These are phyloP conservation scores for Arvicola amphibius DNA, from an alignment of 2,797 vertebrate species.

Conservation along the genomic window DNA sequence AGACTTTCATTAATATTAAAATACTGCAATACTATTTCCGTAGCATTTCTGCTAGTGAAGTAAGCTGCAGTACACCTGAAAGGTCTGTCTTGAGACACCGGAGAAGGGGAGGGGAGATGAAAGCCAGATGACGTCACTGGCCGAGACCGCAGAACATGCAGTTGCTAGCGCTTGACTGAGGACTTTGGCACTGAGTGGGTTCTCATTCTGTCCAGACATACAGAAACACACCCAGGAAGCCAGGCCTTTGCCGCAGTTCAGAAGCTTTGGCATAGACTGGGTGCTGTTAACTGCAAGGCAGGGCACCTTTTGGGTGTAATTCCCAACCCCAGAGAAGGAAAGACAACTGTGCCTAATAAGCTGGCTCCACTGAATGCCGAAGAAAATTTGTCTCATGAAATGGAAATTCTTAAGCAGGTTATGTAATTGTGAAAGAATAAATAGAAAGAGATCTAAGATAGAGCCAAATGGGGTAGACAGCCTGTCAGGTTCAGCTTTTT, in stretches of 20 bases:
- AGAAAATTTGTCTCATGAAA: slow-evolving; percentile 89
- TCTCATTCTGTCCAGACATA: slow-evolving; percentile 35
- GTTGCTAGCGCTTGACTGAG: neutral
- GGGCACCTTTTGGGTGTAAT: slow-evolving; percentile 50
- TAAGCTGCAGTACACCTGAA: neutral
- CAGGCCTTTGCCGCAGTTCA: neutral
- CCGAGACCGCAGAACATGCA: neutral
- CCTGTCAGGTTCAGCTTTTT: slow-evolving; percentile 22
- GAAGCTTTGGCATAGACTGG: slow-evolving; percentile 4
- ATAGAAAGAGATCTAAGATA: slow-evolving; percentile 81
- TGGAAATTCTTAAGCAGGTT: slow-evolving; percentile 92
- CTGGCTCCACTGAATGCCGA: slow-evolving; percentile 86
- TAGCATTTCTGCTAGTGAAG: neutral
- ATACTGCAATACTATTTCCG: neutral
- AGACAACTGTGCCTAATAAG: slow-evolving; percentile 86
- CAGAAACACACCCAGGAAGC: slow-evolving; percentile 22
- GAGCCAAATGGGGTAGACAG: slow-evolving; percentile 67
- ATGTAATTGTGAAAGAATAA: slow-evolving; percentile 84
- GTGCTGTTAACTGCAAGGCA: neutral
- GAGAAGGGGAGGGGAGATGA: neutral
- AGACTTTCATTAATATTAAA: slow-evolving; percentile 27
- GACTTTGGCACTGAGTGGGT: neutral
- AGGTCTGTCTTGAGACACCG: neutral
- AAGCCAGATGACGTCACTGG: neutral
- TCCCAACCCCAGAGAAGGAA: slow-evolving; percentile 22